A percentile compares a stretch with the other conserved stretches of the same genome.
These are phyloP conservation scores for Balaenoptera acutorostrata DNA, from an alignment of 2,113 vertebrate genomes.

Conservation along the genomic window DNA sequence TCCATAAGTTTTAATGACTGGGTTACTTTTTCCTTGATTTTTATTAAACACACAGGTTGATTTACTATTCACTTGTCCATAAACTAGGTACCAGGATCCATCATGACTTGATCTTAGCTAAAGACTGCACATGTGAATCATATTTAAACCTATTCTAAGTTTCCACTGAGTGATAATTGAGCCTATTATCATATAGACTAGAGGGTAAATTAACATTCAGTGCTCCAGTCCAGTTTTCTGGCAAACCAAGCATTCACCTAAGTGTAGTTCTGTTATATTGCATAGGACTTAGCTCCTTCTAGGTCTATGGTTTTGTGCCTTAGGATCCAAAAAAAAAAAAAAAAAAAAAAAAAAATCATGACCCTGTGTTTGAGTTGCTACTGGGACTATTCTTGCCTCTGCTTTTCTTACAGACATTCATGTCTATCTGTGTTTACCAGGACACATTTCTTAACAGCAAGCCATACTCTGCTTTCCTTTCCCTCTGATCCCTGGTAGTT, in stretches of 20 bases:
- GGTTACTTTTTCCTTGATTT: neutral
- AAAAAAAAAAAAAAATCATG: neutral
- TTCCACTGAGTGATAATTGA: neutral
- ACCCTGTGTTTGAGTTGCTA: neutral
- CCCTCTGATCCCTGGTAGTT: neutral
- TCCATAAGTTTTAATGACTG: neutral
- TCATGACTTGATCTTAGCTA: neutral
- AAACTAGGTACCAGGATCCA: neutral
- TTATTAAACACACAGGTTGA: neutral
- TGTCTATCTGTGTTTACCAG: neutral
- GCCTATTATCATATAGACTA: neutral
- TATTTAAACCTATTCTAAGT: neutral
- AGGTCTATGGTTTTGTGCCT: neutral
- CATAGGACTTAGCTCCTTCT: neutral
- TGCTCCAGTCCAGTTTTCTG: neutral
- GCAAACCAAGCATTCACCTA: neutral
- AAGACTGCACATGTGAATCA: neutral
- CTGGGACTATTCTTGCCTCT: neutral
- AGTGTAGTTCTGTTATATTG: neutral
- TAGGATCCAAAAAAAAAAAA: neutral
- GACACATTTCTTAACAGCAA: neutral
- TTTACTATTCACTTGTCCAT: neutral
- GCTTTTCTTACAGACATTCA: neutral
- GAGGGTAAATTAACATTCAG: neutral
- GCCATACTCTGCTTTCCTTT: rapidly evolving